Conservation (phyloP, 2,888 invertebrate genomes). For the Lacanobia oleracea region DNA sequence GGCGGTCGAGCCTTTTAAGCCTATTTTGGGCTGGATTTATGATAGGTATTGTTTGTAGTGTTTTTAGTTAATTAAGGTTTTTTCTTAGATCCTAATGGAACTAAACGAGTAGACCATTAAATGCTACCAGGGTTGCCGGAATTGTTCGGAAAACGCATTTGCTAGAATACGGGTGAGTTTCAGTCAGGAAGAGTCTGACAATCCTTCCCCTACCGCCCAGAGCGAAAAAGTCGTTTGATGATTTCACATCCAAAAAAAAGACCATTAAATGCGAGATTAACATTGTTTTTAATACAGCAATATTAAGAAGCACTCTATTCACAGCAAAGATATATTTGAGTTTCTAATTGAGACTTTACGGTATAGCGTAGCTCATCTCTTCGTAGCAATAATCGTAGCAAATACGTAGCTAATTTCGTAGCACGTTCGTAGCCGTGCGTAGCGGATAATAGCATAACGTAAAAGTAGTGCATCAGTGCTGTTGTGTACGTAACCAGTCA, state of each 20-base stretch:
- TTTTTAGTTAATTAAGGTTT: not conserved
- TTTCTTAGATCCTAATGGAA: not conserved
- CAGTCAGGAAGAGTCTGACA: too few species aligned
- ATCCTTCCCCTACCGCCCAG: too few species aligned
- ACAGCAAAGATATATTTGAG: not conserved
- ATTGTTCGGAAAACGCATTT: too few species aligned
- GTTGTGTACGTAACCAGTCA: not conserved
- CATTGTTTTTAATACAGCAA: too few species aligned
- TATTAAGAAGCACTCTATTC: too few species aligned
- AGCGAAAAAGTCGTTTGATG: too few species aligned
- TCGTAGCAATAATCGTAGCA: constrained; percentile 43
- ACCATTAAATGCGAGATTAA: too few species aligned
- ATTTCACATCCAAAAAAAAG: too few species aligned
- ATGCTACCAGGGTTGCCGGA: too few species aligned
- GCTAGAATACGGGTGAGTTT: too few species aligned
- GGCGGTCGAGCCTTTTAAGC: not conserved
- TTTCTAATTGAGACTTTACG: not conserved
- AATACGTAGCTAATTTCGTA: constrained; percentile 32
- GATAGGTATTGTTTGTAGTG: not conserved
- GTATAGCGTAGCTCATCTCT: not conserved
- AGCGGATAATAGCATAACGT: not conserved
- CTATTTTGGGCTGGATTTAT: not conserved
- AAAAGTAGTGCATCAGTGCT: too few species aligned
- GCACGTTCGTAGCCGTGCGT: constrained; percentile 12
- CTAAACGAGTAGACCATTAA: too few species aligned